phyloP scores from a whole-genome alignment of 2,888 invertebrate species.

The Tenthredo notha region DNA sequence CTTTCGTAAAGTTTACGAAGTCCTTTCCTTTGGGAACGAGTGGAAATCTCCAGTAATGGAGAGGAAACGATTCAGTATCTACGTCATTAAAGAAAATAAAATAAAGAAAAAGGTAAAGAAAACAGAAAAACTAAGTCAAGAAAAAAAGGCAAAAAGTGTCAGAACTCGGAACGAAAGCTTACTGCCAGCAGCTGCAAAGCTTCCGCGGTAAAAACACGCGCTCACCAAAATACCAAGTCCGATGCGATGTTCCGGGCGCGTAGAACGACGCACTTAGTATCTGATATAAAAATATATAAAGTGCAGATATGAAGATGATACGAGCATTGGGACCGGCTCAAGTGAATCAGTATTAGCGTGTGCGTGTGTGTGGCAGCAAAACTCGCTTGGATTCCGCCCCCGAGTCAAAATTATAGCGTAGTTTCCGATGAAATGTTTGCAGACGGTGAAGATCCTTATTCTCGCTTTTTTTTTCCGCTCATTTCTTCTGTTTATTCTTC shows the following conservation, averaged over 20 bases:
- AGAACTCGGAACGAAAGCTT: conserved; percentile 41
- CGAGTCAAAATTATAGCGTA: conserved; percentile 41
- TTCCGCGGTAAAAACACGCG: conserved; percentile 51
- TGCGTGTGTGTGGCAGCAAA: not conserved
- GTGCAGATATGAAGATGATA: conserved; percentile 53
- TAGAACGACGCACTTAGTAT: conserved; percentile 50
- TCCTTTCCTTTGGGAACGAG: not conserved
- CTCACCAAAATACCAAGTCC: conserved; percentile 34
- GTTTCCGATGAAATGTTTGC: conserved; percentile 51
- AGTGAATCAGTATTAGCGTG: not conserved
- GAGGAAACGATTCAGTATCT: conserved; percentile 33
- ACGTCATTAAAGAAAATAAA: conserved; percentile 27
- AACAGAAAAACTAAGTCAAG: not conserved
- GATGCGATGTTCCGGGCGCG: conserved; percentile 34
- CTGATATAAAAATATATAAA: conserved; percentile 54
- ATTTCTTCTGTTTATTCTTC: not conserved
- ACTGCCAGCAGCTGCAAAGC: conserved; percentile 54
- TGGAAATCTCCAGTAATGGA: not conserved
- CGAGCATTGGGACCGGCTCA: conserved; percentile 24
- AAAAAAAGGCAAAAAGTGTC: conserved; percentile 35
- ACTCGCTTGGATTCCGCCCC: not conserved
- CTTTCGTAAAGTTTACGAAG: not conserved
- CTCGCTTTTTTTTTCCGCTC: conserved; percentile 37
- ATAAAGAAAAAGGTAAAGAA: not conserved
- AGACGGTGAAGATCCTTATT: conserved; percentile 42